phyloP scores from a whole-genome alignment of 2,888 invertebrate genomes.

The Amphimallon solstitiale region DNA sequence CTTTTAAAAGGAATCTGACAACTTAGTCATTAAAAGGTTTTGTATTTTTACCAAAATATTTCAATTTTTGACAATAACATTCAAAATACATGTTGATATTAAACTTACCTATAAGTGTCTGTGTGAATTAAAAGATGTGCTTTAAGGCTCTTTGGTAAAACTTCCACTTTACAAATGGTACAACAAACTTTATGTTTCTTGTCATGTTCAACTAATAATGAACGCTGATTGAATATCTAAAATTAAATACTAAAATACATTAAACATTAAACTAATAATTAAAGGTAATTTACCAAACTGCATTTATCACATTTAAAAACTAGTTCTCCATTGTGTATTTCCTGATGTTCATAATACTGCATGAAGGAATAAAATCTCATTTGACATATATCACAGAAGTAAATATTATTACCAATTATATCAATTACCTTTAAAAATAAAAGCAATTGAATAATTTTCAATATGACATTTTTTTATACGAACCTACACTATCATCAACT shows the following conservation, averaged over 20 bases:
- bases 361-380: conserved; percentile 48
- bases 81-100: too few species aligned
- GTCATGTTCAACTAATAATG: conserved; percentile 48
- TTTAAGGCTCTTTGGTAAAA: conserved; percentile 50
- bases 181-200: conserved; percentile 49
- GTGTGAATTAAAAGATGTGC: conserved; percentile 51
- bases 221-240: conserved; percentile 46
- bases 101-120: conserved; percentile 49
- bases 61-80: too few species aligned
- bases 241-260: conserved; percentile 17
- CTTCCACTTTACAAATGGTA: conserved; percentile 46
- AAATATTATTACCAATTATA: conserved; percentile 44
- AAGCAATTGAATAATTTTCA: too few species aligned
- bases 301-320: conserved; percentile 51
- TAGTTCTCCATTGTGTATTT: conserved; percentile 45
- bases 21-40: neutral
- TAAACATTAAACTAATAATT: neutral
- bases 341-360: conserved; percentile 52
- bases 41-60: neutral
- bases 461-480: neutral
- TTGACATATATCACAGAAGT: conserved; percentile 47
- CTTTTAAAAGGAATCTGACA: too few species aligned
- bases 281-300: conserved; percentile 42
- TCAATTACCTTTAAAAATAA: neutral
- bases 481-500: conserved; percentile 35